Percentiles rank a stretch among this genome's conserved stretches.
Evolutionary conservation across 2,113 vertebrate genomes (phyloP).

Genomic region (Ciconia maguari): DNA sequence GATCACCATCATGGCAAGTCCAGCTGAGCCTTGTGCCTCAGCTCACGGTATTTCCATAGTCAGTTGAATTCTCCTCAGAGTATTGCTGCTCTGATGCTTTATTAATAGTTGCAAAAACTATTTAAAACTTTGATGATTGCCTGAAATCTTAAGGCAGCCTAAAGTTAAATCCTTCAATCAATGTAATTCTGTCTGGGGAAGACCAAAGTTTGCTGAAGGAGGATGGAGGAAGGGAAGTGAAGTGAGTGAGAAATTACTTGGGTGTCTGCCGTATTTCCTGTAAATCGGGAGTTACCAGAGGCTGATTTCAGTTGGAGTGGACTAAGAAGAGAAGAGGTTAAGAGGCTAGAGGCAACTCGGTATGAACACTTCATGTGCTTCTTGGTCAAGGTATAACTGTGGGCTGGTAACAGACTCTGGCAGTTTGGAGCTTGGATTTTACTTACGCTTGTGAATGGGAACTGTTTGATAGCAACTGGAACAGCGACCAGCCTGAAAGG

Average conservation of each 20-base stretch:
- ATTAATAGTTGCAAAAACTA: background rate
- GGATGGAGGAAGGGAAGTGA: background rate
- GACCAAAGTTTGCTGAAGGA: background rate
- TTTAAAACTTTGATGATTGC: background rate
- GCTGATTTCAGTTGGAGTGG: background rate
- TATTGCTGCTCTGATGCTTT: background rate
- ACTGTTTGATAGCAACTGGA: background rate
- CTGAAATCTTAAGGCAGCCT: background rate
- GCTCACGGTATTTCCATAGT: background rate
- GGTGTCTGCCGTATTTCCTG: background rate
- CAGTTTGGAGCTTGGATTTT: background rate
- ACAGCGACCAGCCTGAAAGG: background rate
- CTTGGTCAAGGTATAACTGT: background rate
- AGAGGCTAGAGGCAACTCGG: background rate
- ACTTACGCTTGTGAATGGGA: background rate
- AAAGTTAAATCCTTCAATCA: background rate
- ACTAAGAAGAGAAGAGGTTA: background rate
- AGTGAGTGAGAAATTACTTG: background rate
- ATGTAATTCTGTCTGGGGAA: background rate
- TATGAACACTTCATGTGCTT: background rate
- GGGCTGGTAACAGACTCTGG: background rate
- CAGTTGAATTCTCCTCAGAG: background rate
- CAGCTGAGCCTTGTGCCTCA: background rate
- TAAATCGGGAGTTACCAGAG: background rate
- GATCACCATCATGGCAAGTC: accelerated